phyloP scores from a whole-genome alignment of 2,113 vertebrate genomes.

The Rhynchomys soricoides region DNA sequence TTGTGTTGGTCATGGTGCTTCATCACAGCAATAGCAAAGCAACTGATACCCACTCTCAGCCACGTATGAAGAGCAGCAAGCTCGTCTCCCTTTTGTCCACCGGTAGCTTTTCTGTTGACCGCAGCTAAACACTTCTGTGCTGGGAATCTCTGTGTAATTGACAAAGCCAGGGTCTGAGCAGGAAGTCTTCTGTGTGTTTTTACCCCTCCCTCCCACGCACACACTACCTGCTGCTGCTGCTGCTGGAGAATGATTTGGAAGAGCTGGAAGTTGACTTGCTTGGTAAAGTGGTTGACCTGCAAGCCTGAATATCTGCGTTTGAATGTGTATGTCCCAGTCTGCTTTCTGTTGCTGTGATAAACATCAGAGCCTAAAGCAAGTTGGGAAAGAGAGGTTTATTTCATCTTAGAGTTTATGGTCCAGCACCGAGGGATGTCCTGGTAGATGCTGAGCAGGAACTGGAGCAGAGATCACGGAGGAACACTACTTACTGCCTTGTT shows the following conservation, averaged over 20 bases:
- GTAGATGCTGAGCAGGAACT: neutral
- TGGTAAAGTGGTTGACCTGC: neutral
- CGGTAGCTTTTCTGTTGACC: neutral
- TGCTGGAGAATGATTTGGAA: neutral
- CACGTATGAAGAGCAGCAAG: neutral
- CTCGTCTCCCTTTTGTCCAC: neutral
- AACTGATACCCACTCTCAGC: neutral
- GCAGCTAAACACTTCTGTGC: neutral
- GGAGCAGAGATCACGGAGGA: neutral
- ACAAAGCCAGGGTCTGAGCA: neutral
- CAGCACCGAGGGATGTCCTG: neutral
- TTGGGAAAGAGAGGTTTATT: neutral
- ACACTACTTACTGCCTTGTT: neutral
- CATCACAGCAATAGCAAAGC: neutral
- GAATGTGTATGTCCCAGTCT: neutral
- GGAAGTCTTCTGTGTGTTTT: neutral
- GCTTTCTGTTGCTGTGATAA: neutral
- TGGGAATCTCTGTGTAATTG: neutral
- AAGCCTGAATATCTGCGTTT: neutral
- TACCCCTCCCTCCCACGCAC: neutral
- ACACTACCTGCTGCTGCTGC: too few species aligned
- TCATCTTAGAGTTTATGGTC: neutral
- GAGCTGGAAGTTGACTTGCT: rapidly evolving
- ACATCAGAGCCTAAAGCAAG: too few species aligned
- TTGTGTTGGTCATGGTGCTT: neutral